These are phyloP conservation scores for Argentina silus DNA, from an alignment of 2,797 vertebrate genomes.

Conservation along the genomic window DNA sequence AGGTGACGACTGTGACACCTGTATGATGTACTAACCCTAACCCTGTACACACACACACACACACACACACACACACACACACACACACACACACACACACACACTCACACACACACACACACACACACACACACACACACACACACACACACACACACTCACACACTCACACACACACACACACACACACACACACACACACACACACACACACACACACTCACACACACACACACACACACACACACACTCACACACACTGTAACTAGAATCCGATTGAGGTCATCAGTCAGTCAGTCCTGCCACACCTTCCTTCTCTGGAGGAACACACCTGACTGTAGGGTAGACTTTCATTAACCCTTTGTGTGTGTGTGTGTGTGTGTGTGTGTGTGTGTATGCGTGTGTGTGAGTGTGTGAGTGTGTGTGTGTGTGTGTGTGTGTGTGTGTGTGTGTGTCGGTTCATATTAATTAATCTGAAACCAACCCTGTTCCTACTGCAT, in stretches of 20 bases:
- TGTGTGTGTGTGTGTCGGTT: not conserved
- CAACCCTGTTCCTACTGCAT: no score
- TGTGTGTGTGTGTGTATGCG: not conserved
- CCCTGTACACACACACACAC: no score
- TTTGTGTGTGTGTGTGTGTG: slow-evolving; percentile 9
- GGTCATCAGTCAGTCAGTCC: not conserved
- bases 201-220: no score
- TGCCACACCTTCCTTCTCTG: no score
- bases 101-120: no score
- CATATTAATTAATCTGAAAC: not conserved
- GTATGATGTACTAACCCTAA: not conserved
- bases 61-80: no score
- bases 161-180: no score
- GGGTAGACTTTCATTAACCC: slow-evolving; percentile 12
- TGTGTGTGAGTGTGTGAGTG: not conserved
- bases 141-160: no score
- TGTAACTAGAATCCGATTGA: not conserved
- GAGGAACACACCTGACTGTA: not conserved
- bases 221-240: no score
- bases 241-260: no score
- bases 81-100: slow-evolving; percentile 28
- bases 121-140: no score
- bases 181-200: no score
- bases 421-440: slow-evolving; percentile 14
- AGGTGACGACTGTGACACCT: slow-evolving; percentile 3